Percentiles rank a stretch among this genome's conserved stretches.
phyloP scores from a whole-genome alignment of 2,888 invertebrate genomes.

The Caenorhabditis sp. region DNA sequence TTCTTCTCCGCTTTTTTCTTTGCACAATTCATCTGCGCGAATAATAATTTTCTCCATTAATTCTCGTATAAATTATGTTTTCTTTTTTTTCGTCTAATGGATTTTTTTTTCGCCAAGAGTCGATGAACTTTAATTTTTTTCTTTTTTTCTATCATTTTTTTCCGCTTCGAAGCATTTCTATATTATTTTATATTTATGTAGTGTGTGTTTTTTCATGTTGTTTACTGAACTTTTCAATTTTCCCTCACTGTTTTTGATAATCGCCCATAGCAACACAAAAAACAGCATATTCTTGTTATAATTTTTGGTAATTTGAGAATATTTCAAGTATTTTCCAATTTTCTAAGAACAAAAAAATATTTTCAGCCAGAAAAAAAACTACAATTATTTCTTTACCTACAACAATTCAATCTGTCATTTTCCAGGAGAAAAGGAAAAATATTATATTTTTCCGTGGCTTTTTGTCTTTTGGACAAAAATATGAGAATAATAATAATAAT shows the following conservation, averaged over 20 bases:
- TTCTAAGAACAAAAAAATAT: no score
- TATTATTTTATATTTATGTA: no score
- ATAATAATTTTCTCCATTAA: not conserved
- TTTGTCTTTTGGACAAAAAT: not conserved
- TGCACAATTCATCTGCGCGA: not conserved
- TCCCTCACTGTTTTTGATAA: not conserved
- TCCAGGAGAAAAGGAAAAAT: not conserved
- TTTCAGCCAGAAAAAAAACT: no score
- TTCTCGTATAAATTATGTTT: conserved; percentile 4
- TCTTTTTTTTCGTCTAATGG: not conserved
- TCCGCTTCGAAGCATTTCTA: not conserved
- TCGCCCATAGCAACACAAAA: not conserved
- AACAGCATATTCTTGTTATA: not conserved
- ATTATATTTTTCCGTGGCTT: not conserved
- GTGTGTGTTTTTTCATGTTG: not conserved
- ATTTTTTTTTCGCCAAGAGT: not conserved
- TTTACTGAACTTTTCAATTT: not conserved
- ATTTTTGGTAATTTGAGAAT: not conserved
- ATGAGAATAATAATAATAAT: not conserved
- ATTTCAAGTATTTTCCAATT: not conserved
- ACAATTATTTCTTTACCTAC: no score
- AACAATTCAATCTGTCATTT: not conserved
- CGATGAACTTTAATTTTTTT: not conserved
- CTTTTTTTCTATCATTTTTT: conserved; percentile 2
- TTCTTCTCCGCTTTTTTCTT: no score